phyloP scores from a whole-genome alignment of 2,888 invertebrate species.

The Autographa gamma region DNA sequence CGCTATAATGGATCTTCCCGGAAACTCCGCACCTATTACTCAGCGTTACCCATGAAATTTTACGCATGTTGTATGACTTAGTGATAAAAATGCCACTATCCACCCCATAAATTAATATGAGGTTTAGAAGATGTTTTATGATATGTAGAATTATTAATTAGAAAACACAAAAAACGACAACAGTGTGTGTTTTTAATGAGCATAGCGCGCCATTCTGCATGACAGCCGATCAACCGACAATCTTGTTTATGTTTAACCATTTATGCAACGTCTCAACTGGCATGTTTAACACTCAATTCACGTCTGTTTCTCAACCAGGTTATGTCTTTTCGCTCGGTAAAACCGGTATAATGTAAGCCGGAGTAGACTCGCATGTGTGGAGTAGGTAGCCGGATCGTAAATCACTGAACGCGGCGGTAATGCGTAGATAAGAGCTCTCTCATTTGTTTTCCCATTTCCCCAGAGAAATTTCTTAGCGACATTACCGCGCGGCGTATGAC shows the following conservation, averaged over 20 bases:
- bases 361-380: constrained; percentile 67
- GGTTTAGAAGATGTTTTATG: constrained; percentile 14
- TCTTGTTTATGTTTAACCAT: constrained; percentile 71
- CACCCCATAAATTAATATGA: neutral
- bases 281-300: constrained; percentile 82
- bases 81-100: neutral
- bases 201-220: constrained; percentile 56
- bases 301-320: constrained; percentile 79
- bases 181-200: constrained; percentile 52
- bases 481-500: constrained; percentile 78
- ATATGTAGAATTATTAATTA: constrained; percentile 12
- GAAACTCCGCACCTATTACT: constrained; percentile 60
- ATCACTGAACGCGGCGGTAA: constrained; percentile 83
- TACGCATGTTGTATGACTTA: constrained; percentile 15
- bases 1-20: constrained; percentile 64
- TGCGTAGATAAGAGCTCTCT: constrained; percentile 87
- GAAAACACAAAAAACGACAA: constrained; percentile 17
- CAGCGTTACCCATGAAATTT: constrained; percentile 58
- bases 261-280: constrained; percentile 76
- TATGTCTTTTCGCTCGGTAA: constrained; percentile 75
- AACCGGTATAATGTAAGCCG: constrained; percentile 74
- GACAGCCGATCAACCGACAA: constrained; percentile 66
- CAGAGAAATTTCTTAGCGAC: constrained; percentile 85
- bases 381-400: constrained; percentile 81
- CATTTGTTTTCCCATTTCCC: constrained; percentile 88